Evolutionary conservation across 2,888 invertebrate species (phyloP), one percentile per base, ranked within the genome.

Genomic region (Dynastes hyllus): DNA sequence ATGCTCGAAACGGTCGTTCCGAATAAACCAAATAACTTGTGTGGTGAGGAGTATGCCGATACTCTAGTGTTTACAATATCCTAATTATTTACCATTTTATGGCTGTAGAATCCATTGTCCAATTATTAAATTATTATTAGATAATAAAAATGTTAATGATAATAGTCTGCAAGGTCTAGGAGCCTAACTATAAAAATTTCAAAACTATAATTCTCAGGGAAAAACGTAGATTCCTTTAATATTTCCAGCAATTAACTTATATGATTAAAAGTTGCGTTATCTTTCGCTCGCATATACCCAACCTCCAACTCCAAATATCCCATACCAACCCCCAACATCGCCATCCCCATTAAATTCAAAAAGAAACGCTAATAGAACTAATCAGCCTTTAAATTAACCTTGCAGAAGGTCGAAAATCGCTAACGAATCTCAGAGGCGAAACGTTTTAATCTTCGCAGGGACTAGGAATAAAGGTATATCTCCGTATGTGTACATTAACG

Each of bases 361-460:
- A 69, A 69, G 69, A 69, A 53, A 50, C 13, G 27, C 50, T 45
- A 45, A 45, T 45, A 45, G 45, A 45, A 45, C 45, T 8, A 11
- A 45, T 11, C 51, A 27, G 69, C 6, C 69, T 51, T 69, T 69
- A 50, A 51, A 37, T 37, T 37, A 37, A 5, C 32, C 32, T 2
- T 13, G 29, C 16, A 13, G 29, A 16, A 53, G 70, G 66, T 37
- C 55, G 37, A 71, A 16, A 71, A 71, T 71, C 37, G 70, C 55
- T 16, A 5, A 29, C n/a, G 8, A 55, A 58, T 55, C 55, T 71
- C 71, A 8, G 16, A 55, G 71, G 22, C 55, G 32, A 71, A 71
- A 37, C 37, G 22, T 55, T 71, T 71, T 71, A 71, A 71, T 71
- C 71, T 55, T 45, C 66, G 66, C 58, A 71, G 69, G 51, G 51